A percentile compares a stretch with the other conserved stretches of the same genome.
These are phyloP conservation scores for Eucera pruinosa DNA, from an alignment of 2,888 invertebrate species.

Conservation along the genomic window DNA sequence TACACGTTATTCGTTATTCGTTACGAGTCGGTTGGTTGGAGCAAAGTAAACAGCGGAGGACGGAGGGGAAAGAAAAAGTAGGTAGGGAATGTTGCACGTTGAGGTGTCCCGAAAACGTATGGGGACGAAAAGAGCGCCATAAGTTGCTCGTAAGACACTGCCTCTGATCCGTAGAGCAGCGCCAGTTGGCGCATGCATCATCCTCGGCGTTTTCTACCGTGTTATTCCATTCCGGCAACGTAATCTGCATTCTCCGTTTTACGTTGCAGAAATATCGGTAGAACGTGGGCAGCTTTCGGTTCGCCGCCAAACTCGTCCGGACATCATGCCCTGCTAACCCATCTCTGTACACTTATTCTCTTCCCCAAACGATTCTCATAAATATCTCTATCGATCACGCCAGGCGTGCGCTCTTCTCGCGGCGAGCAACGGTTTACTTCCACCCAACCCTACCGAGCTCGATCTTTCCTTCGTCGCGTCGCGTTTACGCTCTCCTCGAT, in stretches of 20 bases:
- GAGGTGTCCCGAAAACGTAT: constrained; percentile 51
- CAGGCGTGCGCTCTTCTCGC: too few relatives aligned
- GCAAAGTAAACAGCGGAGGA: too few relatives aligned
- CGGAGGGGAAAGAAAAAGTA: background rate
- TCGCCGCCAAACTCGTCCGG: constrained; percentile 62
- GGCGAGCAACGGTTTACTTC: too few relatives aligned
- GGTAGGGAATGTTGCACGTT: too few relatives aligned
- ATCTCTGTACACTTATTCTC: constrained; percentile 17
- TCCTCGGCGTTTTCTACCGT: constrained; percentile 69
- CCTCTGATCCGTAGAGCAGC: constrained; percentile 60
- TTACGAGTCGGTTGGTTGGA: too few relatives aligned
- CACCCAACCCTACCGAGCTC: too few relatives aligned
- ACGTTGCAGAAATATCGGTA: constrained; percentile 75
- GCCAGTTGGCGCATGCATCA: constrained; percentile 71
- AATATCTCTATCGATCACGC: constrained; percentile 45
- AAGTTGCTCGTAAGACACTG: constrained; percentile 62
- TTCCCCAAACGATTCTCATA: constrained; percentile 30
- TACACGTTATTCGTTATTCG: too few relatives aligned
- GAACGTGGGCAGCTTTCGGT: constrained; percentile 73
- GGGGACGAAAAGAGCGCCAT: constrained; percentile 44
- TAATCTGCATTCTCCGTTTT: constrained; percentile 73
- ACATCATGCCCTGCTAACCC: constrained; percentile 43
- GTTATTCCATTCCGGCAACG: constrained; percentile 74
- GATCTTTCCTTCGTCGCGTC: background rate
- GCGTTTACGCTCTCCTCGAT: too few relatives aligned